Percentiles rank a stretch among this genome's conserved stretches.
Conservation (phyloP, 2,888 invertebrate genomes). For the Patella pellucida region DNA sequence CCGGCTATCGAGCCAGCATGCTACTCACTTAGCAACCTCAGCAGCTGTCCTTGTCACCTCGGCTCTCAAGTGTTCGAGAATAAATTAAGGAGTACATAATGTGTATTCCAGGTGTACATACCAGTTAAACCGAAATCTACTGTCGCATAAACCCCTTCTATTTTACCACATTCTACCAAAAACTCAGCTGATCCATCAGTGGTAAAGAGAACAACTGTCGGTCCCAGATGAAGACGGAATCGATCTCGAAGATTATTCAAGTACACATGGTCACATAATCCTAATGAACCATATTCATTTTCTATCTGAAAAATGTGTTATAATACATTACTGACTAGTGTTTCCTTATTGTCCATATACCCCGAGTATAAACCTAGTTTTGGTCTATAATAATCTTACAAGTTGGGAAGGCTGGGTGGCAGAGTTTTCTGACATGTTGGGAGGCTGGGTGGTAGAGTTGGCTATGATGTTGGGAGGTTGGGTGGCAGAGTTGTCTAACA, state of each 20-base stretch:
- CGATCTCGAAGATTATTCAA: conserved; percentile 79
- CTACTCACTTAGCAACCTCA: too few species aligned
- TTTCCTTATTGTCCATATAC: too few species aligned
- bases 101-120: conserved; percentile 26
- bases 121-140: conserved; percentile 75
- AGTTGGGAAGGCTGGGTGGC: neutral
- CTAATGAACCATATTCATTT: conserved; percentile 92
- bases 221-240: conserved; percentile 75
- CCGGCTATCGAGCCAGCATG: too few species aligned
- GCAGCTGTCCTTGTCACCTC: too few species aligned
- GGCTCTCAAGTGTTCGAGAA: too few species aligned
- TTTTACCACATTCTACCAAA: conserved; percentile 78
- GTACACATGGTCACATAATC: conserved; percentile 81
- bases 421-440: too few species aligned
- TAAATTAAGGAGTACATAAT: neutral
- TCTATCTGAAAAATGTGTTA: conserved; percentile 75
- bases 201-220: conserved; percentile 83
- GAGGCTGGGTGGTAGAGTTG: too few species aligned
- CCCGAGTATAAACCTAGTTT: too few species aligned
- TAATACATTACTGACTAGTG: neutral
- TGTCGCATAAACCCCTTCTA: conserved; percentile 81
- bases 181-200: conserved; percentile 80
- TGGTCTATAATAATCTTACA: too few species aligned
- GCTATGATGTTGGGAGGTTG: too few species aligned
- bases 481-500: too few species aligned